Evolutionary conservation across 2,797 vertebrate genomes (phyloP), one percentile per base, ranked within the genome.

Genomic region (Chanos chanos): DNA sequence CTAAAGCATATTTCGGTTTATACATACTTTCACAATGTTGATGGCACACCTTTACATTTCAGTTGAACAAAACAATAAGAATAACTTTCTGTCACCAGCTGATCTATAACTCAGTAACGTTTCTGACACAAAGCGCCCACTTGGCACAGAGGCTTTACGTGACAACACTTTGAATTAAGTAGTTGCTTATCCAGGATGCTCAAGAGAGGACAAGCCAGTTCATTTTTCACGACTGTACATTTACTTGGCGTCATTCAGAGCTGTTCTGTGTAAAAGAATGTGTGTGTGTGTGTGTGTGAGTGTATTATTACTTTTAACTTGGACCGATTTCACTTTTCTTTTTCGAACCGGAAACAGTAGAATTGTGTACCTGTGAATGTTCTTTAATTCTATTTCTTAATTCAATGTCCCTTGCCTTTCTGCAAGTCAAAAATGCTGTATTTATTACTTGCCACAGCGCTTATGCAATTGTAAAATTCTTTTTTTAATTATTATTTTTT

Each of bases 401-500:
- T 86, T 89, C 80, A 83, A 87, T 85, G 87, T 89, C 82, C 69
- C 86, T 90, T 89, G 89, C 89, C 89, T 91, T 91, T 89, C 87
- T 91, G 90, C 89, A 84, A 91, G 89, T 91, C 87, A 89, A 87
- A 89, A 91, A 89, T 91, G 90, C 90, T 92, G 89, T 91, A 91
- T 87, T 89, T 91, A 89, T 81, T 80, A 89, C 86, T 89, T 74
- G 88, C 89, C 88, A 89, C 89, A 90, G 86, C 87, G 89, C 89
- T 92, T 92, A 92, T 92, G 90, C 90, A 92, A 92, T 90, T 92
- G 87, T 91, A 90, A 81, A 86, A 86, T 86, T 87, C 49, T 78
- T 82, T 75, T 81, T 28, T 79, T 62, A 36, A 55, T 52, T 41
- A 19, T 53, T 49, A 24, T 59, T 64, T 22, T 62, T 47, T 58